Conservation (phyloP, 1,140 invertebrate genomes). For the Muscidifurax raptorellus region DNA sequence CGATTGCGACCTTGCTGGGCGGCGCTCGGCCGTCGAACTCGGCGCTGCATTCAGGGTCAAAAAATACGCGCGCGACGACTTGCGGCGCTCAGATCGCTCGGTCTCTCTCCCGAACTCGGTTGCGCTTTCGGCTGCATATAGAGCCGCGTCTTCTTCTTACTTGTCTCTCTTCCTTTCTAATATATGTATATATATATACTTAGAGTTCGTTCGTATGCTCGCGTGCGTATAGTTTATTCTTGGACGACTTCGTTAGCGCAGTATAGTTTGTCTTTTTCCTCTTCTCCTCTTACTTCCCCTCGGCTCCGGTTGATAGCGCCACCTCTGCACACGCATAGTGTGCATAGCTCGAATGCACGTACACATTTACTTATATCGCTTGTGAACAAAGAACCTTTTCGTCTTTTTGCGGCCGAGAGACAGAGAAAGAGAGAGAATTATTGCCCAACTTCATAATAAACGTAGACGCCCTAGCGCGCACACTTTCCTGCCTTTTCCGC, state of each 20-base stretch:
- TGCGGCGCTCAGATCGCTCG: constrained; percentile 15
- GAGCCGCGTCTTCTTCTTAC: not conserved
- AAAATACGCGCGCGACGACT: constrained; percentile 58
- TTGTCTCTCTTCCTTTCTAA: constrained; percentile 1
- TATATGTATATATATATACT: not conserved
- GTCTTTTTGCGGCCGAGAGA: not conserved
- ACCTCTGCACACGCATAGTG: not conserved
- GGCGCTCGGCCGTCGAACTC: constrained; percentile 62
- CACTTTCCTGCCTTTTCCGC: not conserved
- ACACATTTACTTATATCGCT: not conserved
- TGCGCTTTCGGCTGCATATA: not conserved
- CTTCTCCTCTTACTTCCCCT: not conserved
- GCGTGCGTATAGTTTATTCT: constrained; percentile 11
- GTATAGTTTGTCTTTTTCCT: not conserved
- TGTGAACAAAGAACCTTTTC: constrained; percentile 15
- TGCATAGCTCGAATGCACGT: constrained; percentile 11
- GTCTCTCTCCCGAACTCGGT: not conserved
- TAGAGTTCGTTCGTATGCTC: not conserved
- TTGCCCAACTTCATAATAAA: too few relatives aligned
- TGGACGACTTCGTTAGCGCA: constrained; percentile 25
- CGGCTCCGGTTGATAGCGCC: not conserved
- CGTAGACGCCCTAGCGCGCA: too few relatives aligned
- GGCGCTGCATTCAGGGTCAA: constrained; percentile 60
- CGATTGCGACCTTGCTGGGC: constrained; percentile 58
- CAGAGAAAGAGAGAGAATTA: constrained; percentile 26